Conservation (phyloP, 2,113 vertebrate species). For the Anhinga rufa region DNA sequence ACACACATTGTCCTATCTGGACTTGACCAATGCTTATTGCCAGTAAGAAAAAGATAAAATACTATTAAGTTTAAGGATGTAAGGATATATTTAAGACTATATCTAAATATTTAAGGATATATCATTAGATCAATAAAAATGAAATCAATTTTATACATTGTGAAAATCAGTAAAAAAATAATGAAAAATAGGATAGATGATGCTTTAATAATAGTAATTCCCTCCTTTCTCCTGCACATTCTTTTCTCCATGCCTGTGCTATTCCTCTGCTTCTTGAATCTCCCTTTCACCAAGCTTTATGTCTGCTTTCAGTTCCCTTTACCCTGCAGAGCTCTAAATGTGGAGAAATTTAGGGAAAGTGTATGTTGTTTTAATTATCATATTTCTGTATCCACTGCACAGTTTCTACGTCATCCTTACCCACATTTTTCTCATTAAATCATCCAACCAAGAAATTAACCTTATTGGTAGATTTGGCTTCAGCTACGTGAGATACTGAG, state of each 20-base stretch:
- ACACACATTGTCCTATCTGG: not conserved
- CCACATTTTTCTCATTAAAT: not conserved
- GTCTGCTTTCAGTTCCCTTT: not conserved
- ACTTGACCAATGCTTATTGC: not conserved
- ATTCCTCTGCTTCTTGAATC: not conserved
- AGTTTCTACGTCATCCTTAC: not conserved
- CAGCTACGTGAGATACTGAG: not conserved
- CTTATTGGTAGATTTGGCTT: not conserved
- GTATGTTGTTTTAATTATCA: not conserved
- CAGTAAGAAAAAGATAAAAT: not conserved
- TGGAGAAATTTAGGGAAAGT: not conserved
- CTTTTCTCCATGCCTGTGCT: not conserved
- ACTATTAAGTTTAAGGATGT: not conserved
- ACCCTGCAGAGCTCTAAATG: not conserved
- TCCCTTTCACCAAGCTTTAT: not conserved
- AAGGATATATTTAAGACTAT: not conserved
- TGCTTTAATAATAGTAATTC: not conserved
- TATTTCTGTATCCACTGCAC: not conserved
- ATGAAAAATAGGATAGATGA: not conserved
- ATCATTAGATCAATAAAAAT: not conserved
- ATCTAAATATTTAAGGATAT: not conserved
- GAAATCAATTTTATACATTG: not conserved
- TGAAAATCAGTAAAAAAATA: not conserved
- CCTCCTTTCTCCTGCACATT: not conserved
- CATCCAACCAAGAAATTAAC: not conserved